These are phyloP conservation scores for Basileuterus tristriatus DNA, from an alignment of 2,797 vertebrate species.

Conservation along the genomic window DNA sequence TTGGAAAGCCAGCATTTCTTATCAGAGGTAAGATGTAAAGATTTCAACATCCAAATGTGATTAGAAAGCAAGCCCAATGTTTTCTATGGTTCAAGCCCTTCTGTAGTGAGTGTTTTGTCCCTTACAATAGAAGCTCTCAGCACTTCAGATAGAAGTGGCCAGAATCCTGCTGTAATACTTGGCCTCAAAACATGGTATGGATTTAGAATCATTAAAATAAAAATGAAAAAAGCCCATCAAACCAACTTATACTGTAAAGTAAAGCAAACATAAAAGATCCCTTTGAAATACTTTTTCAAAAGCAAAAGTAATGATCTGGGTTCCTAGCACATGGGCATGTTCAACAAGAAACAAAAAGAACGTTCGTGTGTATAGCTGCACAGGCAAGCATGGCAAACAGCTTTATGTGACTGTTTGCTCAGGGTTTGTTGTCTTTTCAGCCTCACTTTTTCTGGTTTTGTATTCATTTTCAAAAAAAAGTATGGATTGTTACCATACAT, in stretches of 20 bases:
- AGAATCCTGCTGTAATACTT: neutral
- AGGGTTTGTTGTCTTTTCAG: slow-evolving; percentile 8
- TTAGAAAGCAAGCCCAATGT: neutral
- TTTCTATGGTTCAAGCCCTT: neutral
- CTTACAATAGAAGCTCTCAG: neutral
- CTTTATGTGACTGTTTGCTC: slow-evolving; percentile 8
- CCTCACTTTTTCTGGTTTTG: neutral
- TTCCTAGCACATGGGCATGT: neutral
- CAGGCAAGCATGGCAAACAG: neutral
- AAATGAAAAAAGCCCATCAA: neutral
- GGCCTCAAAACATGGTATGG: neutral
- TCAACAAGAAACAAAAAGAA: slow-evolving; percentile 5
- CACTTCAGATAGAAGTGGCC: neutral
- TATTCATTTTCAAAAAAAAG: neutral
- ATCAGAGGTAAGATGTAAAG: neutral
- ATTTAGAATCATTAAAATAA: neutral
- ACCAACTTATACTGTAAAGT: neutral
- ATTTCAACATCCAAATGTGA: neutral
- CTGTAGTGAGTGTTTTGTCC: neutral
- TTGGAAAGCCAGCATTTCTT: neutral
- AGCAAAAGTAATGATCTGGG: neutral
- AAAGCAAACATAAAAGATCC: neutral
- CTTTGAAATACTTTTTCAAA: slow-evolving; percentile 17
- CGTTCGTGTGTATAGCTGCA: neutral
- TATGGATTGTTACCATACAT: neutral